Base-by-base conservation (phyloP, 2,113 vertebrate genomes). In the Montifringilla adamsi region DNA sequence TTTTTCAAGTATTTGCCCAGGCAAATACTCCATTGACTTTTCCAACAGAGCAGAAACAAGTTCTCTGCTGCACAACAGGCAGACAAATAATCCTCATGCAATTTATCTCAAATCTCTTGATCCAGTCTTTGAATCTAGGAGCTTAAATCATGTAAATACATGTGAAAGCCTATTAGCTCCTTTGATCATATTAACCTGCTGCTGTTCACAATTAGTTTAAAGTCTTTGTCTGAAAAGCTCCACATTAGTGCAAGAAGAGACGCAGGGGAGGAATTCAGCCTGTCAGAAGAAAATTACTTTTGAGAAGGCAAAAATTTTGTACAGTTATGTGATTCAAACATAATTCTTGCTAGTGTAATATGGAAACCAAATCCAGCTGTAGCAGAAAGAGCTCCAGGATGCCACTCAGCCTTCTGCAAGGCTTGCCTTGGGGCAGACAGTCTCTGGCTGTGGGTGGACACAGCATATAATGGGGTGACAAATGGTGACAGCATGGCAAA, bases 181-280 rank as follows among this genome's bases (percentile, higher is more conserved):
- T 94, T 95, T 94, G 94, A 97, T 95, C 92, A 84, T 18, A 80
- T 60, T 95, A 95, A 93, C 88, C 66, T 86, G 74, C 68, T 2
- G 33, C 83, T 81, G 80, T 56, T 76, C 69, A 78, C 94, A 89
- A 94, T 95, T 96, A 92, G 68, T 92, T 95, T 72, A 76, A 92
- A 74, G 73, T 87, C 87, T 94, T 95, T 93, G 68, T 84, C 90
- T 94, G 93, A 72, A 94, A 93, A 97, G 80, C 60, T 87, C 44
- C 24, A 21, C 53, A 50, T 84, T 68, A 88, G 41, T 55, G 28
- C 59, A 39, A 92, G 60, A 79, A 33, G 66, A 96, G 92, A 56
- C 0, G 0, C 86, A 86, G 44, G 88, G 64, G 94, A 97, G 60
- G 23, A 84, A 88, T 93, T 95, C 64, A 84, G 21, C 28, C 66